Percentiles rank a stretch among this genome's conserved stretches.
Conservation (phyloP, 2,113 vertebrate genomes). For the Hoplias malabaricus region DNA sequence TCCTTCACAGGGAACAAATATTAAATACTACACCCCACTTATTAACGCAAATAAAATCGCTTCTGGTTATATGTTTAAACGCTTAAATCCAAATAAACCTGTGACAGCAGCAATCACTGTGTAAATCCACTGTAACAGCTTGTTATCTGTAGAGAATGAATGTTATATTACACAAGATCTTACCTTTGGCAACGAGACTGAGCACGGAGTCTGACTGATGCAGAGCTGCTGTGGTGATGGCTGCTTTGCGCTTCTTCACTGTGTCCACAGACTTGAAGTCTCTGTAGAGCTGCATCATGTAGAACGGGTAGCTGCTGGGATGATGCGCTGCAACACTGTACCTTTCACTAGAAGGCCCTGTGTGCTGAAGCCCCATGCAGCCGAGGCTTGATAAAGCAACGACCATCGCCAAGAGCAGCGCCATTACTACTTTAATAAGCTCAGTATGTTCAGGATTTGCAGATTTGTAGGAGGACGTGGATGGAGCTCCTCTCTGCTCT, state of each 20-base stretch:
- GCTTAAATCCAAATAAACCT: no score
- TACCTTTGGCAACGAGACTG: conserved; percentile 80
- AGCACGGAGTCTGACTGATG: conserved; percentile 73
- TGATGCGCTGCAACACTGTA: conserved; percentile 38
- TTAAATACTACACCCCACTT: no score
- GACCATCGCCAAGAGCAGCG: conserved; percentile 28
- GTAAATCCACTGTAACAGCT: no score
- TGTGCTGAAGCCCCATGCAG: conserved; percentile 12
- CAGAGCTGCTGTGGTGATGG: conserved; percentile 41
- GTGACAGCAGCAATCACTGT: no score
- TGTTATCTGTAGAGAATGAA: no score
- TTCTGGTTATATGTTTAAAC: no score
- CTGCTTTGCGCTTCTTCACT: conserved; percentile 1
- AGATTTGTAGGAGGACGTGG: neutral
- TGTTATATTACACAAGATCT: no score
- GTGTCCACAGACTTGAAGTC: conserved; percentile 59
- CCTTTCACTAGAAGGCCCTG: neutral
- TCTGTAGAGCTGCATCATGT: conserved; percentile 85
- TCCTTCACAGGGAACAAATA: no score
- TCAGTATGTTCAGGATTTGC: neutral
- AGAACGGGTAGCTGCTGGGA: conserved; percentile 66
- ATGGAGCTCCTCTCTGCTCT: conserved; percentile 36
- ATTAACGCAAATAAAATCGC: no score
- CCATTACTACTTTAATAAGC: neutral
- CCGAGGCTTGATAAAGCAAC: conserved; percentile 9